Percentiles rank a stretch among this genome's conserved stretches.
These are phyloP conservation scores for Brenthis hecate DNA, from an alignment of 2,888 invertebrate species.

Conservation along the genomic window DNA sequence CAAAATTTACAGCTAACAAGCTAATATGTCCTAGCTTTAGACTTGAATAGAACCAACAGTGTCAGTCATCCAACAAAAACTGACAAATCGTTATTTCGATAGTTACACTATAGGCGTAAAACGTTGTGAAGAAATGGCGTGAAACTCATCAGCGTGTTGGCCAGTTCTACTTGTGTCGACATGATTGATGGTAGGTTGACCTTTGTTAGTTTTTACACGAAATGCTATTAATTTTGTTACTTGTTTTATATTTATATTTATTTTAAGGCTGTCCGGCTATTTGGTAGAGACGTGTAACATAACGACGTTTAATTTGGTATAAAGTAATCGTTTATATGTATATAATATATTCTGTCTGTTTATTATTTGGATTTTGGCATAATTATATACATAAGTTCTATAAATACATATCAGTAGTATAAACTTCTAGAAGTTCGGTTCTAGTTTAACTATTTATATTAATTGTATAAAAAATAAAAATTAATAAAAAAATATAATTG, in stretches of 20 bases:
- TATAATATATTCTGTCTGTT: too few relatives aligned
- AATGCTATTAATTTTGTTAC: constrained; percentile 23
- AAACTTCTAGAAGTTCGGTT: too few relatives aligned
- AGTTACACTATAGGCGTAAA: constrained; percentile 25
- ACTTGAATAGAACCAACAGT: not conserved
- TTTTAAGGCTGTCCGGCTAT: not conserved
- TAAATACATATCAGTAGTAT: too few relatives aligned
- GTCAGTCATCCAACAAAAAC: constrained; percentile 15
- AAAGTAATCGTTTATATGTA: not conserved
- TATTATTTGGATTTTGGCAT: too few relatives aligned
- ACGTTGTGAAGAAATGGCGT: constrained; percentile 16
- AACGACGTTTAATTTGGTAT: not conserved
- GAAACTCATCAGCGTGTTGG: constrained; percentile 28
- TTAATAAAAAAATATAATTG: too few relatives aligned
- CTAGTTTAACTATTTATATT: too few relatives aligned
- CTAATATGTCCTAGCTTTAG: too few relatives aligned
- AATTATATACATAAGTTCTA: too few relatives aligned
- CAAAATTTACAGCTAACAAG: too few relatives aligned
- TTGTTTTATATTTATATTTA: constrained; percentile 24
- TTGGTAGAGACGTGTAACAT: not conserved
- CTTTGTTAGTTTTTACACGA: constrained; percentile 32
- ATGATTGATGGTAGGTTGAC: constrained; percentile 33
- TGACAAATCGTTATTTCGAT: constrained; percentile 21
- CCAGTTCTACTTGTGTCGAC: constrained; percentile 29
- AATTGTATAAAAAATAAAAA: too few relatives aligned